Evolutionary conservation across 2,113 vertebrate genomes (phyloP).

Genomic region (Rhea pennata): DNA sequence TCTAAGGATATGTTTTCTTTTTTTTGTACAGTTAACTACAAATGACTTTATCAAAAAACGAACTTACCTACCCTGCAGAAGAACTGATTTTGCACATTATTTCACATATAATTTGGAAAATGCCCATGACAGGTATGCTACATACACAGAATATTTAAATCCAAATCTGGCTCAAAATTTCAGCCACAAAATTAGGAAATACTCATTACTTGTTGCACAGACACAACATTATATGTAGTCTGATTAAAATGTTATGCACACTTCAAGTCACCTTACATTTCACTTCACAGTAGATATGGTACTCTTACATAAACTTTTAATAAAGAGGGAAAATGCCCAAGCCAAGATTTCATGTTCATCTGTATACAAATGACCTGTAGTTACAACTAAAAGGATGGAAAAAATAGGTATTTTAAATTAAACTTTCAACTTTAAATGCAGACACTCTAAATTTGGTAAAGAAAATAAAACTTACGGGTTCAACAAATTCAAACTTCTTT

Average conservation of each 20-base stretch:
- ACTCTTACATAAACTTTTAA: constrained; percentile 29
- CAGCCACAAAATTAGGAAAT: not conserved
- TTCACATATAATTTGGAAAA: not conserved
- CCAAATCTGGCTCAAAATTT: not conserved
- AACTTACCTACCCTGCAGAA: not conserved
- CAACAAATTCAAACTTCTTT: constrained; percentile 99
- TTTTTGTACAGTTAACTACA: not conserved
- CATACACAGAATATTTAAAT: not conserved
- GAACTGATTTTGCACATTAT: not conserved
- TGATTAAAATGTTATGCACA: constrained; percentile 29
- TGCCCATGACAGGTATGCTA: not conserved
- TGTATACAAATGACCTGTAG: not conserved
- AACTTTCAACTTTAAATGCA: constrained; percentile 3
- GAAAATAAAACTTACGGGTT: constrained; percentile 85
- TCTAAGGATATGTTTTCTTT: not conserved
- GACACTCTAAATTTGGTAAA: not conserved
- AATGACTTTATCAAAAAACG: not conserved
- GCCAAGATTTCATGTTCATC: not conserved
- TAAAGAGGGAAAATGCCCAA: not conserved
- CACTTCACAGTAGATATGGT: constrained; percentile 43
- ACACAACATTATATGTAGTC: not conserved
- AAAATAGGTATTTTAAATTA: not conserved
- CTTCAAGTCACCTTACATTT: constrained; percentile 15
- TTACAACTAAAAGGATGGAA: not conserved
- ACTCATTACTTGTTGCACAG: not conserved